Evolutionary conservation across 1,140 invertebrate species (phyloP).

Genomic region (Cyclina sinensis): DNA sequence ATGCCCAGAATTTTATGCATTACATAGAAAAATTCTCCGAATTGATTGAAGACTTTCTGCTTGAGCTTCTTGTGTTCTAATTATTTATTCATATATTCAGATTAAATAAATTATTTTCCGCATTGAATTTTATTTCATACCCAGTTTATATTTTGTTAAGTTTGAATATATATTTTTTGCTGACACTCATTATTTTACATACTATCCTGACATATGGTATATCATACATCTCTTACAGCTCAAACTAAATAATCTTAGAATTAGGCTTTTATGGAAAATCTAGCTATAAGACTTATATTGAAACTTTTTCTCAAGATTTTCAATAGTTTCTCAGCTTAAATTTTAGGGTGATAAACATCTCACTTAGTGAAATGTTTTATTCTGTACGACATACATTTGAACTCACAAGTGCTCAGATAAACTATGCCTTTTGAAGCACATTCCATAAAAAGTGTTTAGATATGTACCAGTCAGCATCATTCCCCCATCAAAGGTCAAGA

Average conservation of each 20-base stretch:
- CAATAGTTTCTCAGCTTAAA: not conserved
- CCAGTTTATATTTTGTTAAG: conserved; percentile 18
- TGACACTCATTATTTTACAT: not conserved
- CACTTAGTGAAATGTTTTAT: not conserved
- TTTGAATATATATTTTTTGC: conserved; percentile 18
- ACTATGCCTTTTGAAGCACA: conserved; percentile 8
- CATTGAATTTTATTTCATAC: conserved; percentile 2
- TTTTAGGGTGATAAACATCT: not conserved
- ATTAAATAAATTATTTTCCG: not conserved
- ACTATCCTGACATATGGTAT: too few relatives aligned
- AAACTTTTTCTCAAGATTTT: too few relatives aligned
- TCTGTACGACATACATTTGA: not conserved
- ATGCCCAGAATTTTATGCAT: too few relatives aligned
- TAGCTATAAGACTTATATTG: too few relatives aligned
- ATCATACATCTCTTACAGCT: too few relatives aligned
- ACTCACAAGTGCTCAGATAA: conserved; percentile 28
- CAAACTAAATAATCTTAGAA: too few relatives aligned
- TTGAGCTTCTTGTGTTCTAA: not conserved
- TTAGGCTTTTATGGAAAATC: too few relatives aligned
- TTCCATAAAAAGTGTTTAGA: not conserved
- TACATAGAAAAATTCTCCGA: too few relatives aligned
- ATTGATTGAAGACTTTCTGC: too few relatives aligned
- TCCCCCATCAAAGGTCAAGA: not conserved
- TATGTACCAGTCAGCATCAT: not conserved
- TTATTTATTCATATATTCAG: not conserved